Base-by-base conservation (phyloP, 2,113 vertebrate genomes). In the Lepidothrix coronata region DNA sequence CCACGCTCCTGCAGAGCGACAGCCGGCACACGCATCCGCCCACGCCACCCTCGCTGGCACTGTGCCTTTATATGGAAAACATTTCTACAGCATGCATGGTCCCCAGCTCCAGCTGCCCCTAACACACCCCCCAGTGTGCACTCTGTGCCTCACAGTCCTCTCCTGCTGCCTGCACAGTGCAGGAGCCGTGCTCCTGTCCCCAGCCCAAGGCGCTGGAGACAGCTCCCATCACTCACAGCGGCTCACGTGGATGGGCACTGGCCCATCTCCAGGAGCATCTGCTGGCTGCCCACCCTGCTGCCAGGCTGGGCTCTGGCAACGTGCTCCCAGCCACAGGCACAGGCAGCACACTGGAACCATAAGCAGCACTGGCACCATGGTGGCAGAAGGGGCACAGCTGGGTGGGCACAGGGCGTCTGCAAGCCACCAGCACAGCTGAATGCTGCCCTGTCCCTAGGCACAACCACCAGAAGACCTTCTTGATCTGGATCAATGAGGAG, bases 401-500 rank as follows among this genome's bases (percentile, higher is more conserved):
- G 30, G 72, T 15, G 55, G 55, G 62, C 71, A 72, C 1, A 0
- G 63, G 35, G 22, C 51, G 25, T 74, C 58, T 92, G 44, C 14
- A 1, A 15, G 65, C 65, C 12, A 1, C 33, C 72, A 48, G 44
- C 9, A 0, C 17, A 37, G 88, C 39, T 1, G 1, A 88, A 75
- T 28, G 4, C 79, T 67, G 17, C 35, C 62, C 66, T 91, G 31
- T 65, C 33, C 79, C 67, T 91, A 99, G 98, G 98, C 98, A 99
- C 96, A 99, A 99, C 92, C 98, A 98, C 4, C 98, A 98, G 83
- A 99, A 99, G 95, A 99, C 97, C 57, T 99, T 99, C 95, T 91
- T 99, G 87, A 97, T 99, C 94, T 99, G 98, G 98, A 96, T 99
- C 89, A 99, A 99, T 1, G 98, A 99, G 90, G 98, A 99, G 75